Evolutionary conservation across 2,113 vertebrate species (phyloP), one percentile per base, ranked within the genome.

Genomic region (Planiliza haematocheilus): DNA sequence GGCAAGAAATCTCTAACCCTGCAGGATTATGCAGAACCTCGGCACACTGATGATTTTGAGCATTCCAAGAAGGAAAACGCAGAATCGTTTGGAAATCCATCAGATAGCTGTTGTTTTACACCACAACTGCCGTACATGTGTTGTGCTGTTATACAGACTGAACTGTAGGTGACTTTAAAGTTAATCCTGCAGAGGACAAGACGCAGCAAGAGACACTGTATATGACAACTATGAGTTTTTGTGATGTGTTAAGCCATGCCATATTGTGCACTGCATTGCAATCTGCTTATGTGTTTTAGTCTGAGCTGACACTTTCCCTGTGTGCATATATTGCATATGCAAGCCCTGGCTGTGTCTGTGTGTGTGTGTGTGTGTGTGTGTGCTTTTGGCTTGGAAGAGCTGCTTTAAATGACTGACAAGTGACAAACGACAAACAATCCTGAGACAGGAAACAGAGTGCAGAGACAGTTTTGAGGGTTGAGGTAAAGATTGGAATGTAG

Each of bases 401-500:
- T 76, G 82, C 79, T 82, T 72, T 71, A 38, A 65, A 69, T 80
- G 75, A 88, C 24, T 85, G 79, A 82, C 68, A 81, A 63, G 60
- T 77, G 66, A 63, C 82, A 82, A 65, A 41, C 75, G 18, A 51
- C 38, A 65, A 60, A 77, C 69, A 70, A 39, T 58, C 16, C 55
- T 16, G 20, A 74, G 46, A 70, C 49, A 60, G 39, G 46, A 52
- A 46, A 30, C 24, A 20, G 21, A 51, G 65, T 0, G 0, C 18
- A 4, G 16, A 75, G 59, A 55, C 48, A 16, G 17, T 42, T 46
- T 34, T 38, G 39, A 61, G 30, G 43, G 53, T 39, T 63, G 46
- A 39, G 8, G 48, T 49, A 24, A 68, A 48, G 46, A 43, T 48
- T 8, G 3, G 12, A 65, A 39, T 53, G 20, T 52, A 57, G 30